phyloP scores from a whole-genome alignment of 2,113 vertebrate species.

The Mobula birostris region DNA sequence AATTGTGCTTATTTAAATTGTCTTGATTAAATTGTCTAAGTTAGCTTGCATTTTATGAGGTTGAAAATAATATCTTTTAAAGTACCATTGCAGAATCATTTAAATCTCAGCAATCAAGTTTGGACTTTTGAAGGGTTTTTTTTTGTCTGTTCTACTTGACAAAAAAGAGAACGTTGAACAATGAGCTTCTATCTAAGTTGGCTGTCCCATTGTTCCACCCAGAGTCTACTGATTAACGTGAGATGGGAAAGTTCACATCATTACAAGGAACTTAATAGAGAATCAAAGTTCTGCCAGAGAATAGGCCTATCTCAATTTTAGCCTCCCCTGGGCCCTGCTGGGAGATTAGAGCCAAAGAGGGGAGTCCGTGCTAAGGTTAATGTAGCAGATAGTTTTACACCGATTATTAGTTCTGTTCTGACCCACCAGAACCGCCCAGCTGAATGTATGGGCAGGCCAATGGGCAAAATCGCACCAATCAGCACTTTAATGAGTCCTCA shows the following conservation, averaged over 20 bases:
- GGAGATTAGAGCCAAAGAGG: conserved; percentile 95
- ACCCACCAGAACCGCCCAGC: conserved; percentile 57
- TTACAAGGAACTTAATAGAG: conserved; percentile 98
- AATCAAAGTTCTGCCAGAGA: conserved; percentile 97
- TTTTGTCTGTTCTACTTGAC: conserved; percentile 37
- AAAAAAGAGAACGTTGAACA: conserved; percentile 60
- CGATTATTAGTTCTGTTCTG: conserved; percentile 60
- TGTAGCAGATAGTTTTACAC: conserved; percentile 96
- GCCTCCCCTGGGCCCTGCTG: conserved; percentile 94
- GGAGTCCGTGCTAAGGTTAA: conserved; percentile 84
- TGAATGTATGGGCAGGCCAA: conserved; percentile 44
- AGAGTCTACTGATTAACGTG: conserved; percentile 69
- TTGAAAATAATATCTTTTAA: conserved; percentile 22
- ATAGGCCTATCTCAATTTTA: conserved; percentile 90
- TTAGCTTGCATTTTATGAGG: neutral
- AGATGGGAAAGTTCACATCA: conserved; percentile 81
- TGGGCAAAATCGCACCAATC: conserved; percentile 42
- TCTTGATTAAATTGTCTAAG: conserved; percentile 9
- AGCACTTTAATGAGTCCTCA: conserved; percentile 49
- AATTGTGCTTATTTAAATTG: neutral
- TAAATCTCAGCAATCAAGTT: conserved; percentile 48
- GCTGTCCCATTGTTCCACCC: conserved; percentile 63
- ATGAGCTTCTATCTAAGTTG: conserved; percentile 72
- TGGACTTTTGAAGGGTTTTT: conserved; percentile 45
- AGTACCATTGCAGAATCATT: conserved; percentile 47